A percentile compares a stretch with the other conserved stretches of the same genome.
Conservation (phyloP, 2,797 vertebrate genomes). For the Chromis chromis region DNA sequence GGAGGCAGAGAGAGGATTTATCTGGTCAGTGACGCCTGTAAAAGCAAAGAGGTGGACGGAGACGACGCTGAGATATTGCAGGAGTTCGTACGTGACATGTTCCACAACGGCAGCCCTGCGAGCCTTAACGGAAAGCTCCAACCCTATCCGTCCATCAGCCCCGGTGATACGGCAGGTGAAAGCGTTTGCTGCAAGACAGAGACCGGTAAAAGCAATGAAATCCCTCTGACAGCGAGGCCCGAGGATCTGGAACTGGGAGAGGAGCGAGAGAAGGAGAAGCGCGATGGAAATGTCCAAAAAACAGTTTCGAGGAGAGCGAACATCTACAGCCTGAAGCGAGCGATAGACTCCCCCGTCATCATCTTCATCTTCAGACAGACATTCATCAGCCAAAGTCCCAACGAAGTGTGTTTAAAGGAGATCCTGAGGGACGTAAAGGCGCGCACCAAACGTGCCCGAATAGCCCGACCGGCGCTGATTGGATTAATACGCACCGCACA, state of each 20-base stretch:
- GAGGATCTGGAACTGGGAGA: slow-evolving; percentile 20
- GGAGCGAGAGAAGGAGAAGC: neutral
- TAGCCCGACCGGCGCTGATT: slow-evolving; percentile 75
- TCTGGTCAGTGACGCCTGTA: slow-evolving; percentile 73
- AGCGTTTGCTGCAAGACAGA: neutral
- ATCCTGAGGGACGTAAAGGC: slow-evolving; percentile 83
- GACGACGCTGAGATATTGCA: slow-evolving; percentile 61
- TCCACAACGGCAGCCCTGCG: slow-evolving; percentile 41
- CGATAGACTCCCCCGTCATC: slow-evolving; percentile 77
- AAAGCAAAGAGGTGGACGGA: slow-evolving; percentile 53
- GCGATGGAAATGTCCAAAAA: slow-evolving; percentile 27
- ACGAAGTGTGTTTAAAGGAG: slow-evolving; percentile 69
- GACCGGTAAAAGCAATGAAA: slow-evolving; percentile 6
- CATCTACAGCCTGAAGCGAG: slow-evolving; percentile 55
- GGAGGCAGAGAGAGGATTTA: slow-evolving; percentile 82
- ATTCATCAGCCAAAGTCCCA: slow-evolving; percentile 62
- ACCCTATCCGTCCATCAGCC: neutral
- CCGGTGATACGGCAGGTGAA: neutral
- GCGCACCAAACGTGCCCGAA: slow-evolving; percentile 69
- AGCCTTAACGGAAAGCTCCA: slow-evolving; percentile 6
- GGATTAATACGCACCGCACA: slow-evolving; percentile 75
- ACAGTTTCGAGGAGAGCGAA: slow-evolving; percentile 43
- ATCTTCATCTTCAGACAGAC: slow-evolving; percentile 82
- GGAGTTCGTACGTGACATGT: slow-evolving; percentile 81
- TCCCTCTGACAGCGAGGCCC: slow-evolving; percentile 18